Base-by-base conservation (phyloP, 2,888 invertebrate species). In the Drosophila pseudotalamancana region DNA sequence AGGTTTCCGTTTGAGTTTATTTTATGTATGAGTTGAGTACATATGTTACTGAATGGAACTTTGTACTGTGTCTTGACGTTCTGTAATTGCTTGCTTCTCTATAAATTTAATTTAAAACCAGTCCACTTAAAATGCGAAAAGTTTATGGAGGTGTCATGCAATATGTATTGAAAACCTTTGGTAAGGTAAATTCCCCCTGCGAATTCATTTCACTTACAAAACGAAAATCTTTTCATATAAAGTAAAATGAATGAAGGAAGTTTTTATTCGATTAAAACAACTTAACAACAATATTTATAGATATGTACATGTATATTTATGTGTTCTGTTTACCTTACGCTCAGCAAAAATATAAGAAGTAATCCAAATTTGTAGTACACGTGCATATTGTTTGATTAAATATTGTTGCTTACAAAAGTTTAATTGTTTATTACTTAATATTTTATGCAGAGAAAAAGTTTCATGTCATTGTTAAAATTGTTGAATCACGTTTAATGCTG, bases 341-440 rank as follows among this genome's bases (percentile, higher is more conserved):
- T 89, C 77, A 91, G 85, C 79, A 91, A 76, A 75, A 90, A 89
- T 77, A 91, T 89, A 56, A 91, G 72, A 67, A 90, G 77, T 86
- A 91, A 86, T 88, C 90, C 90, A 77, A 89, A 89, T 84, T 90
- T 90, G 71, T 89, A 90, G 77, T 90, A 86, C 69, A 89, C 87
- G 77, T 90, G 89, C 91, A 90, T 90, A 67, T 71, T 78, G 54
- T 48, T 54, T 23, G 18, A 4, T 54, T 37, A 23, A 48, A 23
- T 32, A 29, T 54, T 54, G 21, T 60, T 46, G 14, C 9, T 62
- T 46, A 35, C 29, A 16, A 45, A 31, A 32, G 37, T 31, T 62
- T 54, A 32, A 46, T 35, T 43, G 55, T 37, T 23, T 42, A 27
- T 48, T 59, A 35, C 61, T 51, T 50, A 29, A 32, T 60, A 2